Base-by-base conservation (phyloP, 2,888 invertebrate species). In the Xiphydria camelus region DNA sequence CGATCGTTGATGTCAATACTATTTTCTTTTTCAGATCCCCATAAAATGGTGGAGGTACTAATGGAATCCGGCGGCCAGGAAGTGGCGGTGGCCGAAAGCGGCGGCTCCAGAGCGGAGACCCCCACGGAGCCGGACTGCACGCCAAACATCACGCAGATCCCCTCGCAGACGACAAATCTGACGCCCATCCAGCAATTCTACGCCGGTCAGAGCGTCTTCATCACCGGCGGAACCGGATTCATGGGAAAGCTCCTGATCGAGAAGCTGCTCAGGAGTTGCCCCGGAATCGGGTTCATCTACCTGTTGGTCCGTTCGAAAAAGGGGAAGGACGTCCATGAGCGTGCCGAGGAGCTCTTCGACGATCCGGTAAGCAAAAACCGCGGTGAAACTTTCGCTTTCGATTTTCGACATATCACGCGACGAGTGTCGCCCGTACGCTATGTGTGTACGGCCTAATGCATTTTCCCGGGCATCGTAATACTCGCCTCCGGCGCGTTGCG, bases 211-310 rank as follows among this genome's bases (percentile, higher is more conserved):
- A 75, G 70, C 43, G 64, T 86, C 40, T 80, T 86, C 48, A 75
- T 86, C 47, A 85, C 85, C 3, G 86, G 86, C 3, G 84, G 80
- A 26, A 85, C 84, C 3, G 86, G 86, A 2, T 87, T 87, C 64
- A 73, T 87, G 63, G 86, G 87, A 7, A 87, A 87, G 69, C 81
- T 86, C n/a, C 70, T 86, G 14, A 77, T 86, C 15, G 86, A 87
- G 70, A 87, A 87, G 66, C 70, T 87, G n/a, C 75, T 87, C 9
- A 77, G 85, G 48, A 79, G 80, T 36, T 83, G 85, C 56, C 81
- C 84, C 3, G 79, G 78, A 3, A 71, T 87, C 17, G 75, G 76
- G 21, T 78, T 74, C 45, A 78, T 87, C 39, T 87, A 84, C 66
- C 63, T 84, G 18, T 70, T 86, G 47, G 78, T 85, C 18, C 73